Evolutionary conservation across 2,113 vertebrate genomes (phyloP).

Genomic region (Hemichromis elongatus): DNA sequence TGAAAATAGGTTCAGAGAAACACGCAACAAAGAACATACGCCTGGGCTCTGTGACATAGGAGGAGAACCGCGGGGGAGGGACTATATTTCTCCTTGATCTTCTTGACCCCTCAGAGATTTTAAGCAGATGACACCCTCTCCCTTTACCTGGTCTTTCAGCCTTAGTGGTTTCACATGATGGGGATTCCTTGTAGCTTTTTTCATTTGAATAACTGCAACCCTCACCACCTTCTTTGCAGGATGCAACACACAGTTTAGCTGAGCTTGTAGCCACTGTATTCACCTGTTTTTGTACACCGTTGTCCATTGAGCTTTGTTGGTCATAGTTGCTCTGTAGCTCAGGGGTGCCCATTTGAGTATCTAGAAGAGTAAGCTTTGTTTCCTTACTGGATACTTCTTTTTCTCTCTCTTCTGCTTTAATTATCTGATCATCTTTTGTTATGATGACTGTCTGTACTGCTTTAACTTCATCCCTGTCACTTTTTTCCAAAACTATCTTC

Average conservation of each 20-base stretch:
- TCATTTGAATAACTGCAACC: neutral
- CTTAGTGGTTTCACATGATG: neutral
- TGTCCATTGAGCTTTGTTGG: neutral
- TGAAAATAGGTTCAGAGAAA: conserved; percentile 75
- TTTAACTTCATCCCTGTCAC: neutral
- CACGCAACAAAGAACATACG: conserved; percentile 73
- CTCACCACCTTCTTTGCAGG: neutral
- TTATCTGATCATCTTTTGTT: neutral
- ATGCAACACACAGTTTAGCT: neutral
- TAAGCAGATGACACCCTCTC: neutral
- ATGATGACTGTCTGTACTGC: conserved; percentile 1
- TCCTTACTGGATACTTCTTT: neutral
- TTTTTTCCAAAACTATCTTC: neutral
- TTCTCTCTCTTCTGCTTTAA: conserved; percentile 29
- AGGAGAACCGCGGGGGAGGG: conserved; percentile 84
- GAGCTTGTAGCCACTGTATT: neutral
- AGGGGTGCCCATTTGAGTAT: neutral
- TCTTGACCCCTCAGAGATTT: conserved; percentile 11
- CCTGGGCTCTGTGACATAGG: conserved; percentile 83
- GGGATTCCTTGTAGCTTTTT: neutral
- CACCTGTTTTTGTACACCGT: neutral
- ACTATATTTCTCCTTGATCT: conserved; percentile 81
- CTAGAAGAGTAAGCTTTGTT: neutral
- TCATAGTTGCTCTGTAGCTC: neutral
- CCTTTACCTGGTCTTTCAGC: neutral